phyloP scores from a whole-genome alignment of 2,797 vertebrate species.

The Coilia nasus region DNA sequence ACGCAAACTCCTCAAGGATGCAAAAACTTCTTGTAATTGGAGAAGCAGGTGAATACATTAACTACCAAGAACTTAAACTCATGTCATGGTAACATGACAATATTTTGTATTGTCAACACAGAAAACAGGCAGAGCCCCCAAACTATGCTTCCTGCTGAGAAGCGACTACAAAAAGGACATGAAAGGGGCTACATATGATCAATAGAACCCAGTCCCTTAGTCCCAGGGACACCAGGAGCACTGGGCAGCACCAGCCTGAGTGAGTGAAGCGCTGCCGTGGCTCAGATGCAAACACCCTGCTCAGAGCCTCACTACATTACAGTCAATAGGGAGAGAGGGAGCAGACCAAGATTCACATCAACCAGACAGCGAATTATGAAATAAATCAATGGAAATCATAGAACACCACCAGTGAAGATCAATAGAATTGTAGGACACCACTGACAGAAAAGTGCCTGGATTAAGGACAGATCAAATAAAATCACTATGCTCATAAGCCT shows the following conservation, averaged over 20 bases:
- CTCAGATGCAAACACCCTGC: background rate
- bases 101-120: background rate
- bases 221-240: background rate
- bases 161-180: background rate
- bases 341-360: slow-evolving; percentile 14
- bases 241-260: background rate
- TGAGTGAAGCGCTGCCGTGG: background rate
- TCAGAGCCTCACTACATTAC: slow-evolving; percentile 17
- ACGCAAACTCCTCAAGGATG: background rate
- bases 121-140: background rate
- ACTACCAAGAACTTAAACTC: background rate
- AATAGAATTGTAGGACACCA: background rate
- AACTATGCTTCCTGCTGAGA: background rate
- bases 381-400: background rate
- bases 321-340: background rate
- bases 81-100: background rate
- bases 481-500: background rate
- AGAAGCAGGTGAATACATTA: background rate
- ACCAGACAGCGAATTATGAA: slow-evolving; percentile 18
- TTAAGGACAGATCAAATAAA: background rate
- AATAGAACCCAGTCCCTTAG: background rate
- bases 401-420: background rate
- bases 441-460: background rate
- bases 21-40: background rate
- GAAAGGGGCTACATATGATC: background rate